Percentiles rank a stretch among this genome's conserved stretches.
phyloP scores from a whole-genome alignment of 2,888 invertebrate species.

The Agriopis leucophaearia region DNA sequence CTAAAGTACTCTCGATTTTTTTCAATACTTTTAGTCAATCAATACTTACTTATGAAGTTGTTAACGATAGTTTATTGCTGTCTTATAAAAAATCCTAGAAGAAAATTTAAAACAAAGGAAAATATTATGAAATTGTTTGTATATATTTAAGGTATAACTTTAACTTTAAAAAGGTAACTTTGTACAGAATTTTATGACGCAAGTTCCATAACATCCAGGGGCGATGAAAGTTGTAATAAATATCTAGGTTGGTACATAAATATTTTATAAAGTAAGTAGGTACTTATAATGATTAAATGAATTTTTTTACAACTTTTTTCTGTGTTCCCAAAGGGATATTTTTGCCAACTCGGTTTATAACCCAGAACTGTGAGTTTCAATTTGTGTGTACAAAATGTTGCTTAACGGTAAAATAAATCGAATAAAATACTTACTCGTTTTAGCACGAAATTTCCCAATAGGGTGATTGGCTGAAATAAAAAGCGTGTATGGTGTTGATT shows the following conservation, averaged over 20 bases:
- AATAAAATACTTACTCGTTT: slow-evolving; percentile 29
- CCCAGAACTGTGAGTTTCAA: slow-evolving; percentile 3
- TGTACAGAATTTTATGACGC: background rate
- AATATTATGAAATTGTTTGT: background rate
- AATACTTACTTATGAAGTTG: too few relatives aligned
- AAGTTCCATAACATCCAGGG: slow-evolving; percentile 15
- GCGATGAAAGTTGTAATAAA: slow-evolving; percentile 9
- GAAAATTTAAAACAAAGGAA: background rate
- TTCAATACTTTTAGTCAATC: too few relatives aligned
- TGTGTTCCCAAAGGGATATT: background rate
- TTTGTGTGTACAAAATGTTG: slow-evolving; percentile 23
- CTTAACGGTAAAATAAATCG: slow-evolving; percentile 26
- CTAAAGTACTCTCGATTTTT: too few relatives aligned
- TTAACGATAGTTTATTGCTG: too few relatives aligned
- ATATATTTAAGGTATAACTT: background rate
- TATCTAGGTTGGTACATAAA: slow-evolving; percentile 2
- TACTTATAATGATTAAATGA: slow-evolving; percentile 10
- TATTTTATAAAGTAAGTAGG: background rate
- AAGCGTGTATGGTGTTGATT: slow-evolving; percentile 26
- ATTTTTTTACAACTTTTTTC: slow-evolving; percentile 9
- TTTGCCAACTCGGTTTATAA: slow-evolving; percentile 4
- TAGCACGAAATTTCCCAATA: slow-evolving; percentile 29
- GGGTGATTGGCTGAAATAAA: slow-evolving; percentile 30
- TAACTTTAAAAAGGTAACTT: too few relatives aligned
- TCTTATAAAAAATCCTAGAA: too few relatives aligned